phyloP scores from a whole-genome alignment of 2,888 invertebrate genomes.

The Nomada goodeniana region DNA sequence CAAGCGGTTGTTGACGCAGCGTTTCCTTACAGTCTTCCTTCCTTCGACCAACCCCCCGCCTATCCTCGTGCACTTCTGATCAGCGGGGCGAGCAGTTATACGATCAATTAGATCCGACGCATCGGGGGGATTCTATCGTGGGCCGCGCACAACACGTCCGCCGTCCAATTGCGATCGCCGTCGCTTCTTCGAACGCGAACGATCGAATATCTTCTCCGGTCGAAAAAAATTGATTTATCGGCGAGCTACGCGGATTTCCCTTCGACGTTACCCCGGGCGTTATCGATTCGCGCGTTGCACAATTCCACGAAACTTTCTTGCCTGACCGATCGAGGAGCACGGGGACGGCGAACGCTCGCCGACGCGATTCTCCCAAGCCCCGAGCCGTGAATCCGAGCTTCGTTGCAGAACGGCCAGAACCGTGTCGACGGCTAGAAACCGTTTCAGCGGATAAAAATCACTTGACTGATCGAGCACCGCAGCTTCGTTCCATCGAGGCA shows the following conservation, averaged over 20 bases:
- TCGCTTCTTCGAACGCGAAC: not conserved
- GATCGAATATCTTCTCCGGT: slow-evolving; percentile 1
- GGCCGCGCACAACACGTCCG: not conserved
- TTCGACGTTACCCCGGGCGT: not conserved
- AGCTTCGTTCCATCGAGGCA: not conserved
- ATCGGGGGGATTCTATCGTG: slow-evolving; percentile 4
- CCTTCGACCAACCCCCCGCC: not conserved
- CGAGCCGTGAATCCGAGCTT: not conserved
- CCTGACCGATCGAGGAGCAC: not conserved
- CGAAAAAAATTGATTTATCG: not conserved
- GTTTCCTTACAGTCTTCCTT: not conserved
- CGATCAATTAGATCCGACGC: slow-evolving; percentile 37
- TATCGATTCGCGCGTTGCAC: slow-evolving; percentile 33
- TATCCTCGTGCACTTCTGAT: not conserved
- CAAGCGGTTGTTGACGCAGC: not conserved
- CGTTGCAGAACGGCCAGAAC: not conserved
- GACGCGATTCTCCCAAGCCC: too few relatives aligned
- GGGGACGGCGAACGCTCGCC: not conserved
- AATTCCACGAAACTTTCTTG: slow-evolving; percentile 9
- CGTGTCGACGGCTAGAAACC: not conserved
- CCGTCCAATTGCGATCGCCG: not conserved
- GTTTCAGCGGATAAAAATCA: slow-evolving; percentile 7
- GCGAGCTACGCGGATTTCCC: not conserved
- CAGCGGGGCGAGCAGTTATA: not conserved
- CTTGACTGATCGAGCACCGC: not conserved